A percentile compares a stretch with the other conserved stretches of the same genome.
Conservation (phyloP, 2,888 invertebrate genomes). For the Stomorhina lunata region DNA sequence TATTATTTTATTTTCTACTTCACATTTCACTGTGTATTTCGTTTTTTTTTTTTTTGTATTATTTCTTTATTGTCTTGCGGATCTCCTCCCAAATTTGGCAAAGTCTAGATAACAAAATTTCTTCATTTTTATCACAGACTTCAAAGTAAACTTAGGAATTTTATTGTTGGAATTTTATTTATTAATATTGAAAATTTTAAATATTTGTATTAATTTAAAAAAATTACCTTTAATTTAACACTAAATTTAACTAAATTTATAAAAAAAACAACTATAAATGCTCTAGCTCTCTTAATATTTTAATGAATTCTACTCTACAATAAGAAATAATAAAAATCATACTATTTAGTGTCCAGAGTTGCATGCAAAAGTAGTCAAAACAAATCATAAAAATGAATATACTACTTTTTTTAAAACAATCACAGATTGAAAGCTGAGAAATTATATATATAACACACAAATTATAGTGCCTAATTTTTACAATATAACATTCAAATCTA, state of each 20-base stretch:
- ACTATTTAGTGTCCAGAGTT: slow-evolving; percentile 36
- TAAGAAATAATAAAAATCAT: slow-evolving; percentile 36
- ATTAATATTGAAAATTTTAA: not conserved
- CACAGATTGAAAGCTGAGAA: not conserved
- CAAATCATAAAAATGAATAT: not conserved
- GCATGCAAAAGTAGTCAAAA: not conserved
- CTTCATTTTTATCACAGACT: slow-evolving; percentile 10
- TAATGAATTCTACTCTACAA: slow-evolving; percentile 52
- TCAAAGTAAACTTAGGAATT: not conserved
- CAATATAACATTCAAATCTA: too few relatives aligned
- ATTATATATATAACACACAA: not conserved
- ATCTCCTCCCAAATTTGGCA: slow-evolving; percentile 68
- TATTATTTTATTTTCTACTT: slow-evolving; percentile 22
- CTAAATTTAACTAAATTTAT: slow-evolving; percentile 57
- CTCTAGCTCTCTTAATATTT: slow-evolving; percentile 39
- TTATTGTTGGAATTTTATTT: not conserved
- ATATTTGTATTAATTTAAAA: not conserved
- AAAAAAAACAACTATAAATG: slow-evolving; percentile 54
- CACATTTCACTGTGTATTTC: slow-evolving; percentile 25
- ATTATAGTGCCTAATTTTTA: too few relatives aligned
- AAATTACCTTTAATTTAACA: slow-evolving; percentile 55
- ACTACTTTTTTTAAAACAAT: not conserved
- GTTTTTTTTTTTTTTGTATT: too few relatives aligned
- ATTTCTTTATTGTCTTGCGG: slow-evolving; percentile 51
- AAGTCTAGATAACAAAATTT: slow-evolving; percentile 60